Percentiles rank a stretch among this genome's conserved stretches.
These are phyloP conservation scores for Aythya baeri DNA, from an alignment of 2,113 vertebrate genomes.

Conservation along the genomic window DNA sequence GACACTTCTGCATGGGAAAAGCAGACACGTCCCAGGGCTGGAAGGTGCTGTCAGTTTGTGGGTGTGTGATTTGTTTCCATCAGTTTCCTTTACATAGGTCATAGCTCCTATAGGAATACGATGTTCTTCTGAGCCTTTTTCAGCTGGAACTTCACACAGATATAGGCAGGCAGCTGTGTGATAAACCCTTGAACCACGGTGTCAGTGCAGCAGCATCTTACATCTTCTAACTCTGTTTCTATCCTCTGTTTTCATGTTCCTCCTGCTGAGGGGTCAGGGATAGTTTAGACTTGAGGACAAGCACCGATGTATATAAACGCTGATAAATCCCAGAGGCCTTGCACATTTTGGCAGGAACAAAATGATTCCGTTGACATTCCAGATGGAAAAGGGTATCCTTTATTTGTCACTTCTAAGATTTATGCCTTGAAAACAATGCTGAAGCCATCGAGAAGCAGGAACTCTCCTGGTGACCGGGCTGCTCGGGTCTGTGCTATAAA, in stretches of 20 bases:
- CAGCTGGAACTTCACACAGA: background rate
- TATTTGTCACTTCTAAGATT: background rate
- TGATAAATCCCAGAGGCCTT: slow-evolving; percentile 5
- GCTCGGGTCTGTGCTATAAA: slow-evolving; percentile 19
- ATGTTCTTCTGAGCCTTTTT: background rate
- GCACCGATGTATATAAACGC: background rate
- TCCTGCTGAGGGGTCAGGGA: background rate
- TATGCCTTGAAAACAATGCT: background rate
- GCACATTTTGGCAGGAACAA: background rate
- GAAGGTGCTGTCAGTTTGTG: background rate
- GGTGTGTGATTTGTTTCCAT: background rate
- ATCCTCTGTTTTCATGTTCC: background rate
- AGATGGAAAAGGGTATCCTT: background rate
- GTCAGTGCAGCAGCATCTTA: background rate
- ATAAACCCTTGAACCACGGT: background rate
- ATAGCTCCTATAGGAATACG: fast-evolving
- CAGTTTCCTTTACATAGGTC: background rate
- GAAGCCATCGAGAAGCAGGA: slow-evolving; percentile 18
- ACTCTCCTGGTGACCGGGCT: background rate
- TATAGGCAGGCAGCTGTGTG: background rate
- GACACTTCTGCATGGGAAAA: background rate
- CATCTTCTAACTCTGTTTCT: background rate
- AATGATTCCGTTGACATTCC: background rate
- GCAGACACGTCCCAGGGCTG: background rate
- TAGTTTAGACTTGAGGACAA: background rate